Percentiles rank a stretch among this genome's conserved stretches.
These are phyloP conservation scores for Carassius gibelio DNA, from an alignment of 2,113 vertebrate species.

Conservation along the genomic window DNA sequence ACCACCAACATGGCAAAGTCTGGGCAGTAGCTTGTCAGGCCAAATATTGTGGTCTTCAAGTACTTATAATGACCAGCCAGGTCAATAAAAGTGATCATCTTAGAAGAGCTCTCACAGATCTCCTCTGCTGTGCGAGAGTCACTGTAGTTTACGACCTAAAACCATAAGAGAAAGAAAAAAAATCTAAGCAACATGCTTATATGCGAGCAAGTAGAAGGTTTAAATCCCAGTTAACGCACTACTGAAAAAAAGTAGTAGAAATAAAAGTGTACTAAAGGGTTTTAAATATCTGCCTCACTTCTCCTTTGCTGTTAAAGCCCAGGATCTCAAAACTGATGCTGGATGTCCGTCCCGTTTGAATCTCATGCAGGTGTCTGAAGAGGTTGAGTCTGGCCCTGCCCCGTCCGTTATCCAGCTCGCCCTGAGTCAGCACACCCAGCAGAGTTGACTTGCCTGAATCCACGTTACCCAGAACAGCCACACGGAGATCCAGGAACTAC, in stretches of 20 bases:
- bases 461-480: slow-evolving; percentile 93
- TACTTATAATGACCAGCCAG: slow-evolving; percentile 97
- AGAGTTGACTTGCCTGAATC: slow-evolving; percentile 95
- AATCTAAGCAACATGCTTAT: background rate
- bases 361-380: slow-evolving; percentile 95
- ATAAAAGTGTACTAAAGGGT: too few species aligned
- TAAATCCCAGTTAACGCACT: too few species aligned
- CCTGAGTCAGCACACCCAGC: slow-evolving; percentile 92
- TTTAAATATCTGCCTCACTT: slow-evolving; percentile 74
- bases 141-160: slow-evolving; percentile 95
- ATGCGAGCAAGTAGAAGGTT: too few species aligned
- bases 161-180: background rate
- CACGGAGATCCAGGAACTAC: slow-evolving; percentile 93
- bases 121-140: slow-evolving; percentile 93
- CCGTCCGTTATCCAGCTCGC: slow-evolving; percentile 93
- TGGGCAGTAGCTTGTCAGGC: slow-evolving; percentile 94
- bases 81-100: slow-evolving; percentile 99
- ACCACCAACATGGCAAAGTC: slow-evolving; percentile 97
- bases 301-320: slow-evolving; percentile 97
- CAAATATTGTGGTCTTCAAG: slow-evolving; percentile 95
- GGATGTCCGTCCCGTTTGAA: slow-evolving; percentile 93
- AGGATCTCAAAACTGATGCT: slow-evolving; percentile 99
- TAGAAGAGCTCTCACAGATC: slow-evolving; percentile 96
- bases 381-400: slow-evolving; percentile 94
- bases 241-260: too few species aligned